Conservation (phyloP, 92 coral and sea anemone genomes). For the Epizoanthus scotinus region DNA sequence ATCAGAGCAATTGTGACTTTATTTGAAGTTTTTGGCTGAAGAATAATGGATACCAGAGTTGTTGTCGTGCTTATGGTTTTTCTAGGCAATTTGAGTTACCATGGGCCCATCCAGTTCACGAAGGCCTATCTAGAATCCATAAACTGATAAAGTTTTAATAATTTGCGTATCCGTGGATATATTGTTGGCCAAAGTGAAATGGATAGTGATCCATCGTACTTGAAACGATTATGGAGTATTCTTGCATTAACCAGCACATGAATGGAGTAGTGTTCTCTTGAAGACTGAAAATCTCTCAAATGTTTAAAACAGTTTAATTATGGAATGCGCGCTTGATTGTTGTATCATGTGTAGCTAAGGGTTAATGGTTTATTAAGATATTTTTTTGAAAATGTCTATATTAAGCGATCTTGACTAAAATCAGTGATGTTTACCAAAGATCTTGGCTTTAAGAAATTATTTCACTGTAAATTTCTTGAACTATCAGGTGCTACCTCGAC, state of each 20-base stretch:
- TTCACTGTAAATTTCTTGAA: slow-evolving; percentile 19
- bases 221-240: slow-evolving; percentile 13
- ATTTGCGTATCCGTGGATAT: not conserved
- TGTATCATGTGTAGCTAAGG: slow-evolving; percentile 37
- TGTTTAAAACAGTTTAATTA: slow-evolving; percentile 53
- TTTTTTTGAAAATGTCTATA: slow-evolving; percentile 36
- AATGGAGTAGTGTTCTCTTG: not conserved
- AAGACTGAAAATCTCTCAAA: not conserved
- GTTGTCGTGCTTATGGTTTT: too few relatives aligned
- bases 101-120: not conserved
- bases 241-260: not conserved
- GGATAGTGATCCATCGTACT: not conserved
- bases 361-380: slow-evolving; percentile 47
- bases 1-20: not conserved
- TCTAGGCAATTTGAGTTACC: not conserved
- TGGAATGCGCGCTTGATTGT: slow-evolving; percentile 52
- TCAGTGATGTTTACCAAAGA: slow-evolving; percentile 38
- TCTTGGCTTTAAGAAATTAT: slow-evolving; percentile 39
- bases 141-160: not conserved
- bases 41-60: too few relatives aligned
- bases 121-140: not conserved
- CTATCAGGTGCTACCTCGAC: slow-evolving; percentile 19
- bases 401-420: slow-evolving; percentile 41
- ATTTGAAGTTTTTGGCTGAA: too few relatives aligned
- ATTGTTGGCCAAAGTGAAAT: not conserved